Evolutionary conservation across 2,113 vertebrate genomes (phyloP).

Genomic region (Pristiophorus japonicus): DNA sequence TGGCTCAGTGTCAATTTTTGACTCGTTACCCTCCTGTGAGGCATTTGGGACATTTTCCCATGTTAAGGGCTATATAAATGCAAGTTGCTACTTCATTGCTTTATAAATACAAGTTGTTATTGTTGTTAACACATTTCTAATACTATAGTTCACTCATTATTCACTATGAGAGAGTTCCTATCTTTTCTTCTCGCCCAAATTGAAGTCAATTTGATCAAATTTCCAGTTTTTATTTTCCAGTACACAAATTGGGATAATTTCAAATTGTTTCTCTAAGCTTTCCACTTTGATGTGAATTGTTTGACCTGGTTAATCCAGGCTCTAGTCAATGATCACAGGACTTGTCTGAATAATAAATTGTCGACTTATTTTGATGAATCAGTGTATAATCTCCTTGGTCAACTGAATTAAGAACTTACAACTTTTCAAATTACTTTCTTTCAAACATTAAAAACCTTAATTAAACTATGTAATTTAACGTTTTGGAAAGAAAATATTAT

Average conservation of each 20-base stretch:
- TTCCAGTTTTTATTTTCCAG: not conserved
- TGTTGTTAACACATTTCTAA: not conserved
- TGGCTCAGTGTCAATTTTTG: not conserved
- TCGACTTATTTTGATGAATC: not conserved
- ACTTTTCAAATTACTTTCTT: not conserved
- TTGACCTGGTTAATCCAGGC: not conserved
- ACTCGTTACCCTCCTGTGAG: not conserved
- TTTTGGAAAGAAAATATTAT: not conserved
- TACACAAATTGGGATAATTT: not conserved
- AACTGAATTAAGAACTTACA: not conserved
- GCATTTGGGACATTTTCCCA: not conserved
- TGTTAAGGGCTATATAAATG: not conserved
- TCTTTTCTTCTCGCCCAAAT: not conserved
- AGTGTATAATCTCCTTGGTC: conserved; percentile 10
- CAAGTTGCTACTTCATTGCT: not conserved
- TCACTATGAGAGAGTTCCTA: not conserved
- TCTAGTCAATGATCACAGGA: not conserved
- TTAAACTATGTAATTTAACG: not conserved
- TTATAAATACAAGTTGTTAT: not conserved
- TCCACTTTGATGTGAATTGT: conserved; percentile 34
- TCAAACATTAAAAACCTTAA: not conserved
- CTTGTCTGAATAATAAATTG: conserved; percentile 31
- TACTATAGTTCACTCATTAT: not conserved
- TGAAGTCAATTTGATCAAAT: not conserved
- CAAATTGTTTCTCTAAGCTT: not conserved